Percentiles rank a stretch among this genome's conserved stretches.
These are phyloP conservation scores for Anaspis maculata DNA, from an alignment of 2,888 invertebrate species.

Conservation along the genomic window DNA sequence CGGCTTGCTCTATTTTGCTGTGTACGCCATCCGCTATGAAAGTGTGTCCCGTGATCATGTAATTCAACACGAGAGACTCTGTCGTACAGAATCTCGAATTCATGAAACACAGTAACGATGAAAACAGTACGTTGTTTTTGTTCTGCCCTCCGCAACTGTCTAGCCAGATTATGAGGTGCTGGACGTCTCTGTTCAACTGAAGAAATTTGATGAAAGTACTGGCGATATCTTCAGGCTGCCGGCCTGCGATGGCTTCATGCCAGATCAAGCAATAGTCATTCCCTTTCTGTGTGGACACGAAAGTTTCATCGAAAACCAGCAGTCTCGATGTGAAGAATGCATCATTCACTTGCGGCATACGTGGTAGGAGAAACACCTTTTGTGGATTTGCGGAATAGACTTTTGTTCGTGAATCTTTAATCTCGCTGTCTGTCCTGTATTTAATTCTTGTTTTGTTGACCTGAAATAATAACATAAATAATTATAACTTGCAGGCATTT, in stretches of 20 bases:
- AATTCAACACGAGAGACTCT: not conserved
- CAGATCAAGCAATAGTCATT: not conserved
- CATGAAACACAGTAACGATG: not conserved
- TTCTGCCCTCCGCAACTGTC: not conserved
- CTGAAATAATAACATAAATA: no score
- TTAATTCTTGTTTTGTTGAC: not conserved
- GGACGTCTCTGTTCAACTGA: not conserved
- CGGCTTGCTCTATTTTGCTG: not conserved
- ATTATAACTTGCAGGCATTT: no score
- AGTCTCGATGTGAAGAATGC: not conserved
- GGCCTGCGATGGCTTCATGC: not conserved
- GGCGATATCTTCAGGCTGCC: not conserved
- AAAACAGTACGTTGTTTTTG: not conserved
- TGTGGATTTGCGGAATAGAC: not conserved
- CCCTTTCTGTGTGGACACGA: not conserved
- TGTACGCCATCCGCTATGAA: not conserved
- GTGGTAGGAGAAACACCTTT: not conserved
- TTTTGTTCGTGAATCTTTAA: not conserved
- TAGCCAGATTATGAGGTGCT: not conserved
- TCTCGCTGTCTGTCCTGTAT: not conserved
- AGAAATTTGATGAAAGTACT: not conserved
- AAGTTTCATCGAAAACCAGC: not conserved
- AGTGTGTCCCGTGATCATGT: not conserved
- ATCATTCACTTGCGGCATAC: not conserved
- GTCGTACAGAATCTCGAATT: not conserved